phyloP scores from a whole-genome alignment of 1,140 invertebrate species.

The Eriocheir sinensis region DNA sequence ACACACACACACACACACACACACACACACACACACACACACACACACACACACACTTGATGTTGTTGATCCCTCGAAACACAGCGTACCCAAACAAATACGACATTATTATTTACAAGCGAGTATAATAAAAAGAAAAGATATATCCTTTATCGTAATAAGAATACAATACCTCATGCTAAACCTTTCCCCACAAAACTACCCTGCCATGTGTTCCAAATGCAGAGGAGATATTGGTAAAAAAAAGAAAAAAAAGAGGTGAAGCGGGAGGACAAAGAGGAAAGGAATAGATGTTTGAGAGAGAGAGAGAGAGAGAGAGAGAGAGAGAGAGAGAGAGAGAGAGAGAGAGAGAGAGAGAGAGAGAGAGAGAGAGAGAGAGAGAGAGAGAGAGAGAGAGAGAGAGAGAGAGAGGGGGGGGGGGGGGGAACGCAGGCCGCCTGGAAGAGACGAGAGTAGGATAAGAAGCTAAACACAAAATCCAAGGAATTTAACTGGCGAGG shows the following conservation, averaged over 20 bases:
- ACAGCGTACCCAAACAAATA: no score
- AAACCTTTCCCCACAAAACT: no score
- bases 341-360: neutral
- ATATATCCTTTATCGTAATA: no score
- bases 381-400: neutral
- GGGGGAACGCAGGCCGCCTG: no score
- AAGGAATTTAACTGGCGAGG: no score
- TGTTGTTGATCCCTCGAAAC: no score
- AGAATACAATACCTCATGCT: no score
- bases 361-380: neutral
- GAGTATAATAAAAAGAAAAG: neutral
- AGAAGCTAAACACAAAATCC: no score
- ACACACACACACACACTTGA: neutral
- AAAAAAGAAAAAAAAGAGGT: neutral
- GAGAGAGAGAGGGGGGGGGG: neutral
- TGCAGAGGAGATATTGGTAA: no score
- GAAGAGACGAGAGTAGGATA: no score
- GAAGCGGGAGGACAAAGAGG: neutral
- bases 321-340: neutral
- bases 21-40: slow-evolving; percentile 19
- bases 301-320: neutral
- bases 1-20: neutral
- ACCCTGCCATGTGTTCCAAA: no score
- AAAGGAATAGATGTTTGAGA: slow-evolving; percentile 25
- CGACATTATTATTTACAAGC: no score